phyloP scores from a whole-genome alignment of 1,140 invertebrate genomes.

The Papilio glaucus region DNA sequence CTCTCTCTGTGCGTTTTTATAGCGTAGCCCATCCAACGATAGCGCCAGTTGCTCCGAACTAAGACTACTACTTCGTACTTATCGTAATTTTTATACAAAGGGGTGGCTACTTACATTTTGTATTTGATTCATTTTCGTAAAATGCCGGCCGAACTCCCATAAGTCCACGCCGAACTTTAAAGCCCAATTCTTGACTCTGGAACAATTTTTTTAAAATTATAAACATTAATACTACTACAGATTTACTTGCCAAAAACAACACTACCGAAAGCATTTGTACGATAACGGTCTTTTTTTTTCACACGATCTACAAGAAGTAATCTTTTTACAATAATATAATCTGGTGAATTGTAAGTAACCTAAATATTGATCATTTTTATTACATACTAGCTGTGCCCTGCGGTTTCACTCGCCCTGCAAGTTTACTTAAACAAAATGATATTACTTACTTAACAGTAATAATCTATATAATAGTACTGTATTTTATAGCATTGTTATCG shows the following conservation, averaged over 20 bases:
- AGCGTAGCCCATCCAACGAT: constrained; percentile 29
- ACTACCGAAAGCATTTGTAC: too few species aligned
- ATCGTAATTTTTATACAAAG: constrained; percentile 32
- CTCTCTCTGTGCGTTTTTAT: constrained; percentile 34
- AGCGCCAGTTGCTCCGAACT: constrained; percentile 15
- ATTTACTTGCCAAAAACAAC: too few species aligned
- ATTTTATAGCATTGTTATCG: too few species aligned
- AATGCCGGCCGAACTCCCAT: constrained; percentile 93
- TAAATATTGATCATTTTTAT: too few species aligned
- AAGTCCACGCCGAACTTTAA: constrained; percentile 94
- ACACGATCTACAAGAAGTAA: constrained; percentile 20
- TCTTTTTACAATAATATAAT: constrained; percentile 24
- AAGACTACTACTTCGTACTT: constrained; percentile 24
- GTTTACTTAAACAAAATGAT: too few species aligned
- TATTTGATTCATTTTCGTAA: constrained; percentile 94
- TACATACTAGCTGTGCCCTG: too few species aligned
- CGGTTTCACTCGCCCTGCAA: too few species aligned
- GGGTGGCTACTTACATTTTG: constrained; percentile 88
- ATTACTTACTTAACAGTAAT: too few species aligned
- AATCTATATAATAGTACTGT: too few species aligned
- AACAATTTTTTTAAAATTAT: constrained; percentile 77
- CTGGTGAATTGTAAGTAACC: background rate
- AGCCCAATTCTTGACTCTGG: constrained; percentile 95
- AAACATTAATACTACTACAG: too few species aligned
- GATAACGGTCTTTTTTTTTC: background rate